Base-by-base conservation (phyloP, 2,888 invertebrate genomes). In the Netelia fuscicornis region DNA sequence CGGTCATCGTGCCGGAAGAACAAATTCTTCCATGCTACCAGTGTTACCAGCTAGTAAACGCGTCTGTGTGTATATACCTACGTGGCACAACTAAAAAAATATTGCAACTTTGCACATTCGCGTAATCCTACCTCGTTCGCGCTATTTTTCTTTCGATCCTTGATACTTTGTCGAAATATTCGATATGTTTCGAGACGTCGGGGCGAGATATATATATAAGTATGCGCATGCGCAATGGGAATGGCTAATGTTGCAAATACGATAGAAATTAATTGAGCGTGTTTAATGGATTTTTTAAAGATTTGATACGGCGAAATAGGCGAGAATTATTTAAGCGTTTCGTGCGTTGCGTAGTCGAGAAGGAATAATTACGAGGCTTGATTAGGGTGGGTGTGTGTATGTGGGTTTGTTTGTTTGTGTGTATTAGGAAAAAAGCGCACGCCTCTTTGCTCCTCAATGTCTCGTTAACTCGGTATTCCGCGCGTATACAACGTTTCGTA, bases 1-100 rank as follows among this genome's bases (percentile, higher is more conserved):
- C 62, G 52, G 60, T 60, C 72, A 64, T 77, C 86, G 82, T 85
- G 84, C 83, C 80, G 86, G 84, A 86, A 89, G 83, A 84, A 84
- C 67, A 68, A 85, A 88, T 86, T 84, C 42, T 67, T 75, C 56
- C 56, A 13, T 72, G 20, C 44, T 9, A 37, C 37, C 37, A 37
- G 37, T 37, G 37, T 37, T 37, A 37, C 37, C 37, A 5, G 6
- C 37, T 37, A 6, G 37, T 37, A 37, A 37, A 25, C 17, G 42
- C 2, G 48, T 48, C 1, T 13, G 48, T 8, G 11, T 37, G 20
- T 54, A 56, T 11, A 56, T 68, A 65, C 20, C 20, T 20, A 20
- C 54, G 52, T 37, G 48, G 25, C 48, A 37, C 52, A 11, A 71
- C 13, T 54, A 64, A 37, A 64, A 64, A 11, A 20, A 79, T 54